Evolutionary conservation across 2,113 vertebrate species (phyloP).

Genomic region (Zosterops japonicus): DNA sequence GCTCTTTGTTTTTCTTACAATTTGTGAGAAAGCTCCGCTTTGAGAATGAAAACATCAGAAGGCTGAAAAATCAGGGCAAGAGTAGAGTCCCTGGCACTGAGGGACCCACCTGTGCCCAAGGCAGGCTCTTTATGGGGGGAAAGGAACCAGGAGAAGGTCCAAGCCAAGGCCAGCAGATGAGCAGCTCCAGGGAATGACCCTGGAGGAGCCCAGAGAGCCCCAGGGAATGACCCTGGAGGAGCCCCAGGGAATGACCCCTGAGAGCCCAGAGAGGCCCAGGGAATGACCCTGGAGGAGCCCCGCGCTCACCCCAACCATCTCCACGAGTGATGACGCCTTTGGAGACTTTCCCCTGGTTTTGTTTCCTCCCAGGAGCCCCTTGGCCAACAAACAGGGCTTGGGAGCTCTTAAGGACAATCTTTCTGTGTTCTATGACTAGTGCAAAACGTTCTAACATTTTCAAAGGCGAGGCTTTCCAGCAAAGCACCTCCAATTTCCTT

Average conservation of each 20-base stretch:
- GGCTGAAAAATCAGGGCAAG: too few species aligned
- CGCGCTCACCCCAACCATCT: neutral
- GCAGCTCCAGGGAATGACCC: neutral
- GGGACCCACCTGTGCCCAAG: accelerated
- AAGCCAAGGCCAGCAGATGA: neutral
- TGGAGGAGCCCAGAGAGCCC: neutral
- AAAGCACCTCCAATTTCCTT: slow-evolving; percentile 57
- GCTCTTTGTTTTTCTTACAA: too few species aligned
- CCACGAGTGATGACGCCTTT: neutral
- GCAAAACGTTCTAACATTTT: neutral
- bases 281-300: too few species aligned
- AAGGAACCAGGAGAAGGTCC: neutral
- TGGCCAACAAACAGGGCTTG: neutral
- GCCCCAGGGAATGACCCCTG: neutral
- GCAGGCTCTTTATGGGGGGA: neutral
- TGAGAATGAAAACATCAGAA: too few species aligned
- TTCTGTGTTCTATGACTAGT: neutral
- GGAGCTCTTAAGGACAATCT: neutral
- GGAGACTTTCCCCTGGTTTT: neutral
- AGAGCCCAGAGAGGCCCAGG: neutral
- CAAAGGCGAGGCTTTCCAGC: slow-evolving; percentile 5
- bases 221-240: too few species aligned
- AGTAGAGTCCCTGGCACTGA: accelerated
- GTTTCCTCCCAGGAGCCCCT: neutral
- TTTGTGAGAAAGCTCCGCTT: too few species aligned